Evolutionary conservation across 2,888 invertebrate genomes (phyloP), one percentile per base, ranked within the genome.

Genomic region (Chaetoderma sp.): DNA sequence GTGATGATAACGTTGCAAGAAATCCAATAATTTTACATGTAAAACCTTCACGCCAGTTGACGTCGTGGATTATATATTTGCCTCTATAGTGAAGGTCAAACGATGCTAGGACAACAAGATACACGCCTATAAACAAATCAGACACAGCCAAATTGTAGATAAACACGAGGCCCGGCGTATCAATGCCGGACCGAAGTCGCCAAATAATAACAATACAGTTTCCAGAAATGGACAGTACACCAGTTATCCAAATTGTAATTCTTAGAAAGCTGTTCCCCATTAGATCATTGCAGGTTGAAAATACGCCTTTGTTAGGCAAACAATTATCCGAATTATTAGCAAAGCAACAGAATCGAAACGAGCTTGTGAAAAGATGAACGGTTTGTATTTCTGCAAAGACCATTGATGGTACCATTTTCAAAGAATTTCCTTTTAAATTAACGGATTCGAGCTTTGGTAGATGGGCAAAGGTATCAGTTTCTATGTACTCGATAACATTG

Each of bases 101-200:
- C 36, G 86, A 85, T 4, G 90, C 91, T 65, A 91, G 90, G 39
- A 89, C 85, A 64, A 90, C 87, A 61, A 91, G 84, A 80, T 91
- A 91, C 42, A 90, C 80, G 21, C 90, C 90, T 91, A 91, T 91
- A 36, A 91, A 82, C 5, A 91, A 86, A 78, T 91, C 91, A 27
- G 91, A 90, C 59, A 90, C 84, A 0, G 90, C 90, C 73, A 91
- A 85, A 77, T 91, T 91, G 72, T 90, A 88, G 67, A 91, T 87
- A 82, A 90, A 91, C 23, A 91, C 86, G 0, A 90, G 75, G 58
- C 74, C 74, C 28, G 69, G 71, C 36, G 71, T 73, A 47, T 73
- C 73, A 61, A 72, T 71, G 49, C 75, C 77, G 10, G 60, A 28
- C 16, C 32, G 23, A 10, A 52, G 16, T 4, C 52, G 23, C 63